Percentiles rank a stretch among this genome's conserved stretches.
Conservation (phyloP, 2,888 invertebrate species). For the Dromius quadrimaculatus region DNA sequence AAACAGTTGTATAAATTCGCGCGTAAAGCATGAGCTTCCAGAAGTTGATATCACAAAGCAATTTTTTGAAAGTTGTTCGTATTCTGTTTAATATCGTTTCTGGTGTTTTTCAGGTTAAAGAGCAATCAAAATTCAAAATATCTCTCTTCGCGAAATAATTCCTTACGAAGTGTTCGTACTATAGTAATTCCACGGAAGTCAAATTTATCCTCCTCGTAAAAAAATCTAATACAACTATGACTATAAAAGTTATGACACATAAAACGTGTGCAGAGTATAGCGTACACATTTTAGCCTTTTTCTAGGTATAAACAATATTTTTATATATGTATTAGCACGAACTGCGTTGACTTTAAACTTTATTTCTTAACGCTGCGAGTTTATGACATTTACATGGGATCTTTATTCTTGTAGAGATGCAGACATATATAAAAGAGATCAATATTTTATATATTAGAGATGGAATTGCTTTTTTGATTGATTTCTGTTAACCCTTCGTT, state of each 20-base stretch:
- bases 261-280: conserved; percentile 22
- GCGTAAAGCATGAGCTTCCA: too few species aligned
- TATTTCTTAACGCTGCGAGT: neutral
- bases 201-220: conserved; percentile 39
- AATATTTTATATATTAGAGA: too few species aligned
- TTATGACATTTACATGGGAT: too few species aligned
- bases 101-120: too few species aligned
- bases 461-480: too few species aligned
- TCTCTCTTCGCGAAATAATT: neutral
- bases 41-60: too few species aligned
- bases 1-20: too few species aligned
- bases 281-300: conserved; percentile 24
- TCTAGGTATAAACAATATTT: conserved; percentile 40
- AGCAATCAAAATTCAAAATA: neutral
- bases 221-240: conserved; percentile 49
- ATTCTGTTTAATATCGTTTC: too few species aligned
- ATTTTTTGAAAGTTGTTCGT: too few species aligned
- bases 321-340: conserved; percentile 25
- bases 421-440: too few species aligned
- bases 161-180: neutral
- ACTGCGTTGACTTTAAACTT: conserved; percentile 9
- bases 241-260: conserved; percentile 46
- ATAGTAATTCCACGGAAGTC: conserved; percentile 39
- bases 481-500: too few species aligned
- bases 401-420: too few species aligned